Evolutionary conservation across 1,140 invertebrate genomes (phyloP), one percentile per base, ranked within the genome.

Genomic region (Polyergus mexicanus): DNA sequence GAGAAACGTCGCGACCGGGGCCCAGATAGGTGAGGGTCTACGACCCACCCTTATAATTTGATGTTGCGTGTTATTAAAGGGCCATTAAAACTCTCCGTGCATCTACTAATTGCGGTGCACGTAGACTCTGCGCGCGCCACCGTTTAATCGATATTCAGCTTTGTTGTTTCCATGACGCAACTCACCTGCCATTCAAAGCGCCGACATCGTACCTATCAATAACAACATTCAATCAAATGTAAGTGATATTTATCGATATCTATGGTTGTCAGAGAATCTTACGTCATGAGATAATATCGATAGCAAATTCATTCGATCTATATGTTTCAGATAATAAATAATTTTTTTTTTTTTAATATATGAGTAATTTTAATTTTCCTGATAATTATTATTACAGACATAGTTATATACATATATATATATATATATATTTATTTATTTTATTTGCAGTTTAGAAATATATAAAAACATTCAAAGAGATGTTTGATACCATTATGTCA

Each of bases 11-110:
- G 47, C 47, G 22, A 38, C 35, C 35, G 35, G 28, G 7, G 2
- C n/a, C n/a, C 25, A 13, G 44, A 28, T 62, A 51, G 56, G 68
- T 58, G 56, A 84, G 76, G 89, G 88, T 91, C 88, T 86, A 88
- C 78, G 89, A 91, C 88, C 90, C 86, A 87, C 85, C 68, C 78
- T 89, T 91, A 91, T 91, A 92, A 91, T 93, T 93, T 88, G 86
- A 90, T 92, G 92, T 93, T 93, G 91, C 92, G 91, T 92, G 92
- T 91, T 92, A 92, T 92, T 92, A 92, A 92, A 91, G 92, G 90
- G 80, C 88, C 89, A 93, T 92, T 92, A 92, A 92, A 92, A 93
- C 89, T 92, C 90, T 89, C 86, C 91, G 87, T 92, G 91, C 92
- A 92, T 92, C 92, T 91, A 92, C 89, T 93, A 93, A 93, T 93